These are phyloP conservation scores for Xerus rutilus DNA, from an alignment of 2,797 vertebrate species.

Conservation along the genomic window DNA sequence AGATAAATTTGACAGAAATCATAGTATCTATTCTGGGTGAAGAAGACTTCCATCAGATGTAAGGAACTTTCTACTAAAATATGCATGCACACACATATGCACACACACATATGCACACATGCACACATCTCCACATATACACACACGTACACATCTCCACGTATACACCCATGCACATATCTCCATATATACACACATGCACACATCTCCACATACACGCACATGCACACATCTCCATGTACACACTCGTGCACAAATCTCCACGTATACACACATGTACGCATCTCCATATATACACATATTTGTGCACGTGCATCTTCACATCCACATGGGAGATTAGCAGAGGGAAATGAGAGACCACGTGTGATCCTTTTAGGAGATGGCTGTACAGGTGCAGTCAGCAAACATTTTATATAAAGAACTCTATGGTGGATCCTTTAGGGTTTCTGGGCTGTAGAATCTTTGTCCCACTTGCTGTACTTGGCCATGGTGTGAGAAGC, in stretches of 20 bases:
- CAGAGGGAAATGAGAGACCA: constrained; percentile 20
- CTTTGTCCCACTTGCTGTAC: background rate
- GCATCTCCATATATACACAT: background rate
- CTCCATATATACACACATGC: background rate
- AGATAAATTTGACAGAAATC: constrained; percentile 49
- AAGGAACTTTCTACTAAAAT: constrained; percentile 52
- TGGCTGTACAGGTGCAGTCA: constrained; percentile 27
- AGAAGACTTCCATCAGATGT: constrained; percentile 25
- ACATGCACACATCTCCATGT: background rate
- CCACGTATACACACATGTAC: background rate
- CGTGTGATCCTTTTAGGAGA: background rate
- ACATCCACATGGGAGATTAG: background rate
- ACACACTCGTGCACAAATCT: background rate
- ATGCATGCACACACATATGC: background rate
- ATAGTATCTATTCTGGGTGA: background rate
- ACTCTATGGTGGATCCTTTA: constrained; percentile 9
- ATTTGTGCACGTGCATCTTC: background rate
- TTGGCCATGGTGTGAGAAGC: background rate
- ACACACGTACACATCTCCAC: too few species aligned
- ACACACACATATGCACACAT: background rate
- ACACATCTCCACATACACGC: background rate
- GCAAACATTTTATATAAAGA: constrained; percentile 42
- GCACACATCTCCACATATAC: background rate
- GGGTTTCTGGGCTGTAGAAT: background rate
- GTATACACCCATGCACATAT: background rate